These are phyloP conservation scores for Muricea muricata DNA, from an alignment of 92 coral and sea anemone genomes.

Conservation along the genomic window DNA sequence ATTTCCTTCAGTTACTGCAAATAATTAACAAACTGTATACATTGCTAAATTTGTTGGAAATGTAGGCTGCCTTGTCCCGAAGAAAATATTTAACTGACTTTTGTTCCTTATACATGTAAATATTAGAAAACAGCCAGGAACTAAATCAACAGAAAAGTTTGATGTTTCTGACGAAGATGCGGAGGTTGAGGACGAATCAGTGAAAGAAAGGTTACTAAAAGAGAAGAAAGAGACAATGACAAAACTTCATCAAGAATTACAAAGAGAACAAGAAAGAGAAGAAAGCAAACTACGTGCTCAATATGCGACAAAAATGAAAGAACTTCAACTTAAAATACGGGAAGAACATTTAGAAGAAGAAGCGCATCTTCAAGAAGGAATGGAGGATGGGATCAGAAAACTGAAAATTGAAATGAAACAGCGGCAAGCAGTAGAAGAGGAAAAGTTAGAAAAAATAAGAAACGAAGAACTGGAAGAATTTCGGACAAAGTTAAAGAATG, in stretches of 20 bases:
- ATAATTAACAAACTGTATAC: too few species aligned
- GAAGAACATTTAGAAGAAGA: conserved; percentile 97
- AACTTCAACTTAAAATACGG: conserved; percentile 79
- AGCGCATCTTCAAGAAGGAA: conserved; percentile 94
- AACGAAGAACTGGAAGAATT: conserved; percentile 72
- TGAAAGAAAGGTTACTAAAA: conserved; percentile 70
- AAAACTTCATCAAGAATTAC: conserved; percentile 66
- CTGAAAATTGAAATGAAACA: conserved; percentile 73
- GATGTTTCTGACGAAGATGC: background rate
- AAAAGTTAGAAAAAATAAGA: conserved; percentile 67
- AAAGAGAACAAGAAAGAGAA: conserved; percentile 80
- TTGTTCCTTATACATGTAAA: background rate
- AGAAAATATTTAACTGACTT: background rate
- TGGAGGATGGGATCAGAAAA: conserved; percentile 89
- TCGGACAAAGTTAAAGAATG: conserved; percentile 78
- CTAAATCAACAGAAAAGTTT: background rate
- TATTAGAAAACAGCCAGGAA: conserved; percentile 1
- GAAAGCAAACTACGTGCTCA: conserved; percentile 74
- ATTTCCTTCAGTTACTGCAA: too few species aligned
- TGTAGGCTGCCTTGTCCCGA: too few species aligned
- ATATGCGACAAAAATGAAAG: conserved; percentile 88
- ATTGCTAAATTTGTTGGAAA: too few species aligned
- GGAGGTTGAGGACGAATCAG: conserved; percentile 82
- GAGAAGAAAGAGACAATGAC: conserved; percentile 79
- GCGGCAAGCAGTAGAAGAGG: conserved; percentile 81